These are phyloP conservation scores for Carlito syrichta DNA, from an alignment of 2,113 vertebrate genomes.

Conservation along the genomic window DNA sequence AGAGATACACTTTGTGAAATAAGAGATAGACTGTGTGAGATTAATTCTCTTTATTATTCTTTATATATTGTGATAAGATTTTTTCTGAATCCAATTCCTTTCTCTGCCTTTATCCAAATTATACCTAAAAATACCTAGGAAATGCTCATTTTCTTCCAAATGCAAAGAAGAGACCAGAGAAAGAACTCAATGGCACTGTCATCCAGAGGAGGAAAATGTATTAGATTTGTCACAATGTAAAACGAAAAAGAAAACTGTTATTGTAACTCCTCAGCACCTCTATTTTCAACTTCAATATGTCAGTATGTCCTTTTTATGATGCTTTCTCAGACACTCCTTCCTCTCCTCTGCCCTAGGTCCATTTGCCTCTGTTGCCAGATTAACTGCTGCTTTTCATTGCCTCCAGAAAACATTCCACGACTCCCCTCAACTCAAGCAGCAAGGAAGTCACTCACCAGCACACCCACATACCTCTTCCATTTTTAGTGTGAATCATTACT, in stretches of 20 bases:
- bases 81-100: constrained; percentile 27
- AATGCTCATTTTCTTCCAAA: constrained; percentile 24
- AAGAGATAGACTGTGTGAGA: constrained; percentile 25
- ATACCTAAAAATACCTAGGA: constrained; percentile 11
- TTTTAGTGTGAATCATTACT: background rate
- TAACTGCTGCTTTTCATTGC: background rate
- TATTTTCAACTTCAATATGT: background rate
- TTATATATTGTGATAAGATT: constrained; percentile 30
- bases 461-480: background rate
- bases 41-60: constrained; percentile 15
- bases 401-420: background rate
- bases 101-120: constrained; percentile 48
- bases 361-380: background rate
- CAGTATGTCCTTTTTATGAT: background rate
- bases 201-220: constrained; percentile 24
- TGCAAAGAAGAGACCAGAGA: constrained; percentile 13
- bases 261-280: background rate
- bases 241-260: constrained; percentile 26
- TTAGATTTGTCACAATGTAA: constrained; percentile 28
- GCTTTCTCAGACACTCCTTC: background rate
- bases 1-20: background rate
- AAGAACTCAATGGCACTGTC: background rate
- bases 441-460: background rate
- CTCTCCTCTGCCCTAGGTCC: background rate
- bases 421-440: background rate